A percentile compares a stretch with the other conserved stretches of the same genome.
These are phyloP conservation scores for Gerris buenoi DNA, from an alignment of 1,140 invertebrate species.

Conservation along the genomic window DNA sequence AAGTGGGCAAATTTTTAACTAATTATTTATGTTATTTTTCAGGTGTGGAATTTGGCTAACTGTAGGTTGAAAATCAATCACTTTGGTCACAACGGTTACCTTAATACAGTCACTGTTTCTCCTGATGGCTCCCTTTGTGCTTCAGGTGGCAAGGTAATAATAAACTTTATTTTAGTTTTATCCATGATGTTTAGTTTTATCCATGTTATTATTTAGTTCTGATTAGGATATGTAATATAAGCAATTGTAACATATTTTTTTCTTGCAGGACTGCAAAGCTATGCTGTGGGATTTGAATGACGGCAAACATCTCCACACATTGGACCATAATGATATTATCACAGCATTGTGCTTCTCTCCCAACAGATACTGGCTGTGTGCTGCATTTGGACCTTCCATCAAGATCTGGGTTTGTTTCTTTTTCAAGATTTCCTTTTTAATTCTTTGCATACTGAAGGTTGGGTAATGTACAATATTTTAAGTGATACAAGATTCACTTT, in stretches of 20 bases:
- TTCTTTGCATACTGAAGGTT: background rate
- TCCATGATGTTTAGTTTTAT: too few species aligned
- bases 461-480: background rate
- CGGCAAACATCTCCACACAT: conserved; percentile 96
- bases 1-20: too few species aligned
- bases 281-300: conserved; percentile 99
- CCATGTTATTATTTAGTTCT: too few species aligned
- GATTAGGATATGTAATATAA: too few species aligned
- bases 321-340: conserved; percentile 97
- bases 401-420: conserved; percentile 87
- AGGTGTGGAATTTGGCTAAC: conserved; percentile 99
- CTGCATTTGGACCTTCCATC: conserved; percentile 95
- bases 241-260: too few species aligned
- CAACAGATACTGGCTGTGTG: conserved; percentile 99
- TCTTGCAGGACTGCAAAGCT: conserved; percentile 77
- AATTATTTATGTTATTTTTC: too few species aligned
- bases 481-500: background rate
- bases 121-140: conserved; percentile 98
- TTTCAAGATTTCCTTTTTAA: conserved; percentile 29
- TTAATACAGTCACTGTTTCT: conserved; percentile 97
- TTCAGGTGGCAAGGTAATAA: conserved; percentile 85
- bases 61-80: conserved; percentile 99
- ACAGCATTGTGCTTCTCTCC: conserved; percentile 97
- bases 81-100: conserved; percentile 87
- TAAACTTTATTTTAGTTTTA: too few species aligned